Evolutionary conservation across 1,140 invertebrate genomes (phyloP).

Genomic region (Thaumetopoea pityocampa): DNA sequence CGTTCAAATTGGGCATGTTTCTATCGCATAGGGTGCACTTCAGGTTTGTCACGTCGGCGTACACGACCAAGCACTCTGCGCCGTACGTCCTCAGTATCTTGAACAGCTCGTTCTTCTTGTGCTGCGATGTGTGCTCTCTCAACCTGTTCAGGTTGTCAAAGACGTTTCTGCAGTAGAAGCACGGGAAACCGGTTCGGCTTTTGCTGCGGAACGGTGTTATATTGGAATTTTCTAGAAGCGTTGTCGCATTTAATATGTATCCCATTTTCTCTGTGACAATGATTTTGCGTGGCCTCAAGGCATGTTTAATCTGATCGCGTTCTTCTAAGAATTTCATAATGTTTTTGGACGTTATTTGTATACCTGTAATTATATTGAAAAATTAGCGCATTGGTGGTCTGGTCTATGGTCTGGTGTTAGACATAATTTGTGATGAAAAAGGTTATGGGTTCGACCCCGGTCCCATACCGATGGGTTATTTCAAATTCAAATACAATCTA

Average conservation of each 20-base stretch:
- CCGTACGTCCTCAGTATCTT: slow-evolving; percentile 39
- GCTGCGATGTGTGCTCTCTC: slow-evolving; percentile 31
- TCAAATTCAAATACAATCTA: too few relatives aligned
- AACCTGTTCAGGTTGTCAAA: slow-evolving; percentile 44
- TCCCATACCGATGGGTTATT: too few relatives aligned
- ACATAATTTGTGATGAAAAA: neutral
- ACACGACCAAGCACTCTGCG: slow-evolving; percentile 48
- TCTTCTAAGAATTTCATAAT: slow-evolving; percentile 39
- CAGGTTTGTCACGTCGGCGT: slow-evolving; percentile 51
- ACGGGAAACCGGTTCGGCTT: slow-evolving; percentile 46
- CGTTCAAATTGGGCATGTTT: slow-evolving; percentile 36
- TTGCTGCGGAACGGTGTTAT: slow-evolving; percentile 52
- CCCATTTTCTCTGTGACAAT: slow-evolving; percentile 51
- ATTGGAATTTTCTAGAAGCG: slow-evolving; percentile 45
- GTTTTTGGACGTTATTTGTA: slow-evolving; percentile 36
- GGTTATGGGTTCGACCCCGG: too few relatives aligned
- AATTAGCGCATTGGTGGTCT: neutral
- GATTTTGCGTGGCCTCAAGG: slow-evolving; percentile 12
- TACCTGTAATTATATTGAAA: slow-evolving; percentile 33
- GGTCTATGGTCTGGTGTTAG: neutral
- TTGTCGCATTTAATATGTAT: slow-evolving; percentile 41
- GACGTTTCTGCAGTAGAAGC: slow-evolving; percentile 54
- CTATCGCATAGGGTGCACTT: slow-evolving; percentile 40
- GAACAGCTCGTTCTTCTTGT: slow-evolving; percentile 40
- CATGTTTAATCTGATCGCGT: slow-evolving; percentile 13